Evolutionary conservation across 35 echinoderm and acorn worm species (phyloP), one percentile per base, ranked within the genome.

Genomic region (Heliocidaris erythrogramma): DNA sequence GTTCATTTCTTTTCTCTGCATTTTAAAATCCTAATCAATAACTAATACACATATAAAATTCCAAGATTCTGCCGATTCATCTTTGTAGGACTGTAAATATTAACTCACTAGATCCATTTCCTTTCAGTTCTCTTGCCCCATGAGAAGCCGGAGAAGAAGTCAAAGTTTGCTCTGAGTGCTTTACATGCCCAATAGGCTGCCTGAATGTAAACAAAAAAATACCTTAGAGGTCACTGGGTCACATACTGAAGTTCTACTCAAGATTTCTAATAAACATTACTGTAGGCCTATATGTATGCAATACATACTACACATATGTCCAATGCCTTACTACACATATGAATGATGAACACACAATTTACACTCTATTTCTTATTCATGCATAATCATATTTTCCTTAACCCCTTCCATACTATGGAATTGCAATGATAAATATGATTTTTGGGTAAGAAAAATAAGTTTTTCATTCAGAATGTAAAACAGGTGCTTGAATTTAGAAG

Each of bases 41-140:
- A n/a, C 35, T 42, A 42, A 42, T 42, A 42, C 65, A 78, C 65
- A 21, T 78, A 24, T 21, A 29, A 78, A 56, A 10, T 56, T 7
- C 52, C 14, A 78, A 69, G 27, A 78, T 78, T 27, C 65, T 78
- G 65, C 65, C 21, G n/a, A n/a, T 7, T 78, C 21, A n/a, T n/a
- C 24, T 78, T 78, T 18, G 27, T 78, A 7, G 65, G 4, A 78
- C 18, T 78, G 13, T 9, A 27, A 30, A 50, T 32, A 30, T 32
- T 42, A 56, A 95, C 97, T 96, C 95, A 98, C 97, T 94, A 97
- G 50, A 98, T 65, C 97, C 97, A 98, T 86, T 96, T 98, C 89
- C 90, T 92, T 85, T 98, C 97, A 18, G 50, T 97, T 48, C 97
- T 50, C 85, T 96, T 93, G 31, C 97, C 97, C 60, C 96, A 90